Conservation (phyloP, 2,113 vertebrate genomes). For the Lasiurus borealis region DNA sequence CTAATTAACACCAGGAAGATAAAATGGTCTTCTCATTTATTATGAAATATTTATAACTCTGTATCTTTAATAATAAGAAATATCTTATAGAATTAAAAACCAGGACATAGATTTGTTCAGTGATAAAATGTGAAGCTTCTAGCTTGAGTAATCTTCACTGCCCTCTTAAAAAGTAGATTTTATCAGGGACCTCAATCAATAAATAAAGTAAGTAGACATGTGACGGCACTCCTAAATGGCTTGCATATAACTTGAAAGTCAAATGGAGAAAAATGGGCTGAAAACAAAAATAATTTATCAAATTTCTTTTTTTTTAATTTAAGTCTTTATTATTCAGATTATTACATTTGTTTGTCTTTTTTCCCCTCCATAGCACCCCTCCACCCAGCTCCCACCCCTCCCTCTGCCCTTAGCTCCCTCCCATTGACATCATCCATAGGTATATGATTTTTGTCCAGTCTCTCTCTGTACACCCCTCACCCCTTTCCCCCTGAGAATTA, state of each 20-base stretch:
- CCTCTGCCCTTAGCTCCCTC: too few relatives aligned
- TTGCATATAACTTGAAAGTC: not conserved
- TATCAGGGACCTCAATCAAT: not conserved
- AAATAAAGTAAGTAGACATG: not conserved
- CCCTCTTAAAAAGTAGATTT: conserved; percentile 9
- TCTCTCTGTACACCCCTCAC: too few relatives aligned
- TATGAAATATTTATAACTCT: conserved; percentile 67
- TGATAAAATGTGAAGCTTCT: conserved; percentile 31
- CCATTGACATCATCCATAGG: too few relatives aligned
- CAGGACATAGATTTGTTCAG: conserved; percentile 7
- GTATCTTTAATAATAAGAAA: conserved; percentile 35
- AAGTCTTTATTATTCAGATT: too few relatives aligned
- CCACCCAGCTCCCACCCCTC: too few relatives aligned
- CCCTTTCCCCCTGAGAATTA: too few relatives aligned
- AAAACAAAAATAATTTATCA: not conserved
- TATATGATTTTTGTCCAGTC: too few relatives aligned
- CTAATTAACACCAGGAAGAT: conserved; percentile 58
- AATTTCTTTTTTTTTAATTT: too few relatives aligned
- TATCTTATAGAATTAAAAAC: conserved; percentile 43
- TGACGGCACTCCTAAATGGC: not conserved
- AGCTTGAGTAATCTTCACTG: not conserved
- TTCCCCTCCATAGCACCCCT: too few relatives aligned
- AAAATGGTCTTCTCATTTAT: conserved; percentile 53
- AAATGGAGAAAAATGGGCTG: not conserved
- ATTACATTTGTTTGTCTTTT: too few relatives aligned